Base-by-base conservation (phyloP, 1,140 invertebrate genomes). In the Orchestia grillus region DNA sequence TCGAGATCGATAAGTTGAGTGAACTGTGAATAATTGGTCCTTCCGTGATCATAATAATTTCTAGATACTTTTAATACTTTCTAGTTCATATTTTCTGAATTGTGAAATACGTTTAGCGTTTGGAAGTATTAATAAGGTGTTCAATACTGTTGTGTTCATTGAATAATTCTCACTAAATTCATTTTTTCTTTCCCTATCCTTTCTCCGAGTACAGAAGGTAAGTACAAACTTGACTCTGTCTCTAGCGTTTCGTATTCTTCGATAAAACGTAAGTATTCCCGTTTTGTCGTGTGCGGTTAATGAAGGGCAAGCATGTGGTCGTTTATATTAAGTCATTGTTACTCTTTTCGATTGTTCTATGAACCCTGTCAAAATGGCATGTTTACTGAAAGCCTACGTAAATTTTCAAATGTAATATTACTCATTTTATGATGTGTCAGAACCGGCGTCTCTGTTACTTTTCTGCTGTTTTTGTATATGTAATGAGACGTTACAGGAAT, bases 201-300 rank as follows among this genome's bases (percentile, higher is more conserved):
- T 94, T 44, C 92, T 94, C 92, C 43, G 88, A 90, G 43, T 90
- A 90, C 92, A 94, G 92, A 94, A 94, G 92, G 92, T 94, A 47
- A 94, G 92, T 45, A 47, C 8, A 47, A 94, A 45, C 44, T 94
- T 47, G 43, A 47, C 6, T 47, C 92, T 90, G 88, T 90, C 62
- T 77, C 15, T 77, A 77, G 62, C 28, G 62, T 77, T 19, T 77
- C 62, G 62, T 77, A 77, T 77, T 77, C 36, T 77, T 77, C 62
- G 36, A 28, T 3, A 77, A 77, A 77, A 77, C 11, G 62, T 77
- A 77, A 77, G 62, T 77, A 77, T 77, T 77, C 1, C 62, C 36
- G 15, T 23, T 77, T 36, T 77, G 62, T 77, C 15, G 36, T 77
- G 62, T 77, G 62, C 62, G 62, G 62, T 36, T 77, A 36, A 19